A percentile compares a stretch with the other conserved stretches of the same genome.
Conservation (phyloP, 1,140 invertebrate species). For the Diabrotica virgifera region DNA sequence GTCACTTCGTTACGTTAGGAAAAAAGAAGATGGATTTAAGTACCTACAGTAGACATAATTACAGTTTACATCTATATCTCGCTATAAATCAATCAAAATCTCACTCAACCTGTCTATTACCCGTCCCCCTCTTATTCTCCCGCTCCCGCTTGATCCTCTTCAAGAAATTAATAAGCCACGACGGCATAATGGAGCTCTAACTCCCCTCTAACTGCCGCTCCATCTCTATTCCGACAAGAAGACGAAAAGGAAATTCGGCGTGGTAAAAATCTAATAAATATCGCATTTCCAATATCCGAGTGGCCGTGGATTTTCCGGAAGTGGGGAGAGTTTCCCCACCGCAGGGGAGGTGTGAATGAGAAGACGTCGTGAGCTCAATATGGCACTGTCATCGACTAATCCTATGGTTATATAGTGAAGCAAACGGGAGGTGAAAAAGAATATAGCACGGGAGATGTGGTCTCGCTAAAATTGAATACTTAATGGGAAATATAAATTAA, state of each 20-base stretch:
- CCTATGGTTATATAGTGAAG: neutral
- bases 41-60: too few relatives aligned
- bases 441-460: neutral
- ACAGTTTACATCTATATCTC: too few relatives aligned
- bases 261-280: slow-evolving; percentile 43
- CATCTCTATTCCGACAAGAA: neutral
- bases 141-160: slow-evolving; percentile 5
- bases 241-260: slow-evolving; percentile 36
- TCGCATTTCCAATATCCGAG: slow-evolving; percentile 42
- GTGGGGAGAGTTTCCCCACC: slow-evolving; percentile 18
- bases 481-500: too few relatives aligned
- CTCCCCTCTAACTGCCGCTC: slow-evolving; percentile 4
- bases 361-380: slow-evolving; percentile 24
- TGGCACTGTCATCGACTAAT: slow-evolving; percentile 29
- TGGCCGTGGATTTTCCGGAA: slow-evolving; percentile 36
- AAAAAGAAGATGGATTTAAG: too few relatives aligned
- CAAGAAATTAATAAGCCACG: slow-evolving; percentile 13
- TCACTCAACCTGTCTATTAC: neutral
- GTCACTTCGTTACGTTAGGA: too few relatives aligned
- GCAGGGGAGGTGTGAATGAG: slow-evolving; percentile 26
- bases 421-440: neutral
- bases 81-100: too few relatives aligned
- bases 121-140: neutral
- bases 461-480: too few relatives aligned
- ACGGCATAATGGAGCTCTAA: slow-evolving; percentile 12